phyloP scores from a whole-genome alignment of 2,888 invertebrate genomes.

The Zaprionus obscuricornis region DNA sequence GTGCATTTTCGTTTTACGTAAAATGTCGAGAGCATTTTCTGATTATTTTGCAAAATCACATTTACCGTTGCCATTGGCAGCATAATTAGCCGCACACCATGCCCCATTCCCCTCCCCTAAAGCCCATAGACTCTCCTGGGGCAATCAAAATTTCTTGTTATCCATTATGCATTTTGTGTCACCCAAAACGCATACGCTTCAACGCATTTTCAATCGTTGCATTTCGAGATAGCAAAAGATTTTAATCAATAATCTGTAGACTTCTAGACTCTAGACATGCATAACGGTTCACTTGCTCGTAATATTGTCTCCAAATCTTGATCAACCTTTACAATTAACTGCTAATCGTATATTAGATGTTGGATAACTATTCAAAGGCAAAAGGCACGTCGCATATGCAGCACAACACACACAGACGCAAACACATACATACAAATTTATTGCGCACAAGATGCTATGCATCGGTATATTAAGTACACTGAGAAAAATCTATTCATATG shows the following conservation, averaged over 20 bases:
- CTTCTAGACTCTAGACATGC: too few relatives aligned
- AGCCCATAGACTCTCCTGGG: neutral
- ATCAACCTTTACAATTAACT: too few relatives aligned
- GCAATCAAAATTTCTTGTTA: constrained; percentile 21
- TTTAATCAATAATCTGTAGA: too few relatives aligned
- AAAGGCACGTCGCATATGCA: constrained; percentile 92
- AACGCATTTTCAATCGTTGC: constrained; percentile 46
- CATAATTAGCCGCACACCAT: constrained; percentile 55
- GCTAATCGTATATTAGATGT: too few relatives aligned
- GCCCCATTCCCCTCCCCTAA: neutral
- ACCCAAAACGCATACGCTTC: constrained; percentile 31
- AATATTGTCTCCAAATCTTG: too few relatives aligned
- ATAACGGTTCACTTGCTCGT: too few relatives aligned
- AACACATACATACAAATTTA: constrained; percentile 97
- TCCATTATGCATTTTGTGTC: constrained; percentile 41
- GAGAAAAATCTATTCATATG: too few relatives aligned
- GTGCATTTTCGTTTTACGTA: constrained; percentile 56
- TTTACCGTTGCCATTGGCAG: constrained; percentile 49
- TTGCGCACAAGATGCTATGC: constrained; percentile 95
- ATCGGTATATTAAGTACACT: too few relatives aligned
- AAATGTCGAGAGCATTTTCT: constrained; percentile 68
- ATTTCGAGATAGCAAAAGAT: constrained; percentile 5
- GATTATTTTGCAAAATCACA: constrained; percentile 77
- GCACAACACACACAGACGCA: too few relatives aligned
- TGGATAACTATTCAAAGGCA: too few relatives aligned